Conservation (phyloP, 2,113 vertebrate species). For the Atherinomorus stipes region DNA sequence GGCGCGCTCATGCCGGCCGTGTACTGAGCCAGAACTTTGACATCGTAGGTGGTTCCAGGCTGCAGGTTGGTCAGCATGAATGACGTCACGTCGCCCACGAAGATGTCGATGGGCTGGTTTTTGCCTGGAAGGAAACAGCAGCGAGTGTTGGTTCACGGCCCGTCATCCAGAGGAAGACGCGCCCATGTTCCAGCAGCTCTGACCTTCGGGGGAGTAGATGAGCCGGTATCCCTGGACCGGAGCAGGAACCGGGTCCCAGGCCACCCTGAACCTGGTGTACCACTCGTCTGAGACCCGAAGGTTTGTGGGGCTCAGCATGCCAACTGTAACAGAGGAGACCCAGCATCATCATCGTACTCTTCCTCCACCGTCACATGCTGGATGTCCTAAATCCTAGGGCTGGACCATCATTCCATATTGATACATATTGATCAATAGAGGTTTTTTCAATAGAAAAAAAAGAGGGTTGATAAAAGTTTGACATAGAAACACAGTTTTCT, state of each 20-base stretch:
- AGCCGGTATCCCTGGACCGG: conserved; percentile 96
- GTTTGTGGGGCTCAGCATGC: conserved; percentile 91
- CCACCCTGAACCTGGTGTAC: conserved; percentile 97
- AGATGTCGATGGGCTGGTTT: conserved; percentile 88
- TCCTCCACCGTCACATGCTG: too few relatives aligned
- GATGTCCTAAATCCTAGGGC: too few relatives aligned
- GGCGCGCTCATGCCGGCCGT: conserved; percentile 88
- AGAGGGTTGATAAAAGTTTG: too few relatives aligned
- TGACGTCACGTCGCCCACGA: conserved; percentile 93
- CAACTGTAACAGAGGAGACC: conserved; percentile 81
- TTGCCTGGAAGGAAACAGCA: conserved; percentile 79
- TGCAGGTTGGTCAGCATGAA: conserved; percentile 92
- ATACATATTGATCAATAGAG: too few relatives aligned
- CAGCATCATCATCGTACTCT: background rate
- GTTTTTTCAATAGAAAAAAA: too few relatives aligned
- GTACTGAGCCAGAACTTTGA: conserved; percentile 93
- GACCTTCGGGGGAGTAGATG: conserved; percentile 91
- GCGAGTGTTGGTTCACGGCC: too few relatives aligned
- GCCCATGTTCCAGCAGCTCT: conserved; percentile 13
- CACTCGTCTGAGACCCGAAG: conserved; percentile 97
- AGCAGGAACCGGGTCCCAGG: conserved; percentile 92
- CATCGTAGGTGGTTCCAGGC: conserved; percentile 93
- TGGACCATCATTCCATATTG: too few relatives aligned
- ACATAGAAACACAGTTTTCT: too few relatives aligned
- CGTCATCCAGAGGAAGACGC: background rate